Base-by-base conservation (phyloP, 2,888 invertebrate genomes). In the Geophilus truncorum region DNA sequence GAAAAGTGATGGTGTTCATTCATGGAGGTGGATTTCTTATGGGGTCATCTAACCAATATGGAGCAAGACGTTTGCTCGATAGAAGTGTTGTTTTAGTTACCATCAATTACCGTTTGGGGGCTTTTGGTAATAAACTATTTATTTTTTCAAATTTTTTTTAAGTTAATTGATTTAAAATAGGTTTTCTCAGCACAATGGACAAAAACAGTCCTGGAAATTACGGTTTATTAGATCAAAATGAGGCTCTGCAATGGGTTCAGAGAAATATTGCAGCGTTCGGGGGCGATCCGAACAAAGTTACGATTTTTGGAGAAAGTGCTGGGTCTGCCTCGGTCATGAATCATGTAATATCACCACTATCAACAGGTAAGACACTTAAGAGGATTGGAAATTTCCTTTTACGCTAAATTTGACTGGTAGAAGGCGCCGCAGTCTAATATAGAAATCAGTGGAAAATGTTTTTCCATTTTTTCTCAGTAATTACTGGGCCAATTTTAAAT, bases 51-150 rank as follows among this genome's bases (percentile, higher is more conserved):
- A 45, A 34, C 18, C 6, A 62, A 21, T n/a, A 10, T n/a, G 77
- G 51, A 15, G 78, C 81, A 5, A 25, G 51, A 21, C 78, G 81
- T 23, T 78, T 78, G 30, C 77, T 81, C 62, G 62, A 81, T 28
- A 21, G 23, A 0, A 32, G 45, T 30, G 36, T 81, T 62, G 78
- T 81, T 12, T 28, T 81, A 10, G 81, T 81, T 9, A 15, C 36
- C 7, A 78, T 81, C 21, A 78, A 81, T n/a, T 81, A 81, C 23
- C 81, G 81, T 4, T 25, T 81, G n/a, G 70, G 62, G n/a, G 18
- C 78, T 18, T 51, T 81, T n/a, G 81, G 81, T 81, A 57, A 30
- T 30, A 30, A 45, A 18, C 36, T 45, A 75, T 12, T 45, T 45
- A 45, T 12, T 45, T 9, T 4, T 4, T 75, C 4, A 57, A 75